Evolutionary conservation across 2,113 vertebrate genomes (phyloP), one percentile per base, ranked within the genome.

Genomic region (Urocitellus parryii): DNA sequence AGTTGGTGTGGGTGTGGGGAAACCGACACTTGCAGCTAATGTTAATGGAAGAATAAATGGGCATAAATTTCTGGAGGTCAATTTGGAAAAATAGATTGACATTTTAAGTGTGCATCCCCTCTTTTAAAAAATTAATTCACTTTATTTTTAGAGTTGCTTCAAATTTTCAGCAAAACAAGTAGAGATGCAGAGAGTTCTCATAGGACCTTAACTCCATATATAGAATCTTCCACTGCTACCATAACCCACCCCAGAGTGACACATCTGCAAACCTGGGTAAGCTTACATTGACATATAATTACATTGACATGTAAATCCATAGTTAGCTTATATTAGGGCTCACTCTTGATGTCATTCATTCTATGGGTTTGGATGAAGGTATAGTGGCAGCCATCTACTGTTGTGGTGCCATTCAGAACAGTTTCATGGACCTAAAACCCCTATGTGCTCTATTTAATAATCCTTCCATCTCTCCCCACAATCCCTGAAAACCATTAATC

Each of bases 71-170:
- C 29, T 58, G 18, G 48, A 83, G 53, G 61, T 61, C 63, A 63
- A 10, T 83, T 78, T 95, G 83, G 42, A 42, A 87, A 85, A 74
- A 34, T 0, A n/a, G 8, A 81, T 39, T 56, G 68, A 37, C 53
- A 81, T 73, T 76, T 85, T 88, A 34, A 56, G 9, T 29, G 25
- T 22, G 63, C 70, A 65, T 48, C 2, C 29, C 9, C 32, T 34
- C 67, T 25, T 72, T 27, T 29, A 39, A 95, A 78, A 61, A 34
- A 27, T 45, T 42, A 65, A 90, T 37, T 73, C 82, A 42, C 22
- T 92, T 63, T 53, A 89, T 22, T 83, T 94, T 88, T 73, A 74
- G 20, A 39, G 32, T 37, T 82, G 42, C 61, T 83, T 91, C 73
- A 77, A 81, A 18, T 56, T 81, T 25, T 61, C 3, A 70, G 16